Base-by-base conservation (phyloP, 2,113 vertebrate species). In the Calonectris borealis region DNA sequence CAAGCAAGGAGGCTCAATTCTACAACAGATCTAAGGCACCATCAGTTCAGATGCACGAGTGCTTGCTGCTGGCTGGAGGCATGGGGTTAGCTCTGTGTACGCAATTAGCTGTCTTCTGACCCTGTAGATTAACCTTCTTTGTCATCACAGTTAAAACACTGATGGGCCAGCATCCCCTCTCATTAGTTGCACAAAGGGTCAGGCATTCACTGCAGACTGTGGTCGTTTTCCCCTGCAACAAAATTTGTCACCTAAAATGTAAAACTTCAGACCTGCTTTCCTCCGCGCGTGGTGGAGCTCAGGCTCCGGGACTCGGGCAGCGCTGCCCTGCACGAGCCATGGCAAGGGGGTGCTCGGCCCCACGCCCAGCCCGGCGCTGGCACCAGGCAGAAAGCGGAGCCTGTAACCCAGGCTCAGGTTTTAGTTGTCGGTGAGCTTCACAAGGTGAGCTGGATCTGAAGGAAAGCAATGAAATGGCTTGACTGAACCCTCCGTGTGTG, bases 241-340 rank as follows among this genome's bases (percentile, higher is more conserved):
- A 13, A 32, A n/a, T 48, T 25, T 60, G 29, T 31, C 38, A 11
- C 52, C 38, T 73, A 2, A 46, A 34, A 25, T 13, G 10, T 16
- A 17, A 46, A 60, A 12, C 11, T 36, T 60, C 22, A 12, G n/a
- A 18, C 29, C 29, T 11, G 18, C 21, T 65, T 27, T 57, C 36
- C 36, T 29, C 10, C 2, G 1, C 1, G 3, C 2, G 0, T 19
- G 26, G n/a, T 7, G 3, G 25, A 38, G 75, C 34, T 36, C 11
- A 2, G 31, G 52, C 42, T 38, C 16, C 1, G 5, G 36, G 21
- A 2, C 36, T 15, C 3, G 11, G 12, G 16, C 79, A 24, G 49
- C 10, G 4, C 78, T 31, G 17, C 38, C 48, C 14, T 7, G 22
- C 36, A 10, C 6, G 11, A 29, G 49, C 18, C 61, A 6, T 6